Evolutionary conservation across 2,888 invertebrate species (phyloP).

Genomic region (Rhodophaea formosa): DNA sequence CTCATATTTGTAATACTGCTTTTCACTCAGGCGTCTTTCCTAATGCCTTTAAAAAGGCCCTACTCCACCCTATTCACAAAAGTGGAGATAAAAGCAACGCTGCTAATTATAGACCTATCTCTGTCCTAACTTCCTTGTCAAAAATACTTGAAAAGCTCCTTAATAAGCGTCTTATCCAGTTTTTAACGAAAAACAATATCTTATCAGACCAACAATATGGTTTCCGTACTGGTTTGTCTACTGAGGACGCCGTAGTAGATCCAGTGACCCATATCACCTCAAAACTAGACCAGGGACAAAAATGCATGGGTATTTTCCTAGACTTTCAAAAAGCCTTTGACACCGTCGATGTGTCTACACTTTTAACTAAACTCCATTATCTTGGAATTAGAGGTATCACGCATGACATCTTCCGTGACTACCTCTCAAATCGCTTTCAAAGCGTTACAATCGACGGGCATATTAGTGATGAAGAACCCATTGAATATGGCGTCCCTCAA

Average conservation of each 20-base stretch:
- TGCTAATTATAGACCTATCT: constrained; percentile 20
- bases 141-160: constrained; percentile 21
- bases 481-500: constrained; percentile 2
- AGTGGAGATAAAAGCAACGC: constrained; percentile 13
- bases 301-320: constrained; percentile 13
- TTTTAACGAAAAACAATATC: constrained; percentile 16
- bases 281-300: constrained; percentile 15
- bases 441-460: neutral
- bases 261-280: constrained; percentile 6
- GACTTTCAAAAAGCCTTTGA: no score
- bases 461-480: constrained; percentile 5
- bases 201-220: constrained; percentile 22
- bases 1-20: no score
- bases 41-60: no score
- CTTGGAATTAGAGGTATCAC: neutral
- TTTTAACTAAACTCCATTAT: neutral
- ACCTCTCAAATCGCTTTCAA: neutral
- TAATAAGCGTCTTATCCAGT: constrained; percentile 18
- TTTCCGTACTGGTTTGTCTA: constrained; percentile 20
- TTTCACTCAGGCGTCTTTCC: no score
- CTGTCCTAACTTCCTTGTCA: constrained; percentile 15
- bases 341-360: neutral
- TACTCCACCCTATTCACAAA: no score
- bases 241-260: constrained; percentile 20
- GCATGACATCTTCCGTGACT: constrained; percentile 5